phyloP scores from a whole-genome alignment of 2,113 vertebrate genomes.

The Indicator maculatus region DNA sequence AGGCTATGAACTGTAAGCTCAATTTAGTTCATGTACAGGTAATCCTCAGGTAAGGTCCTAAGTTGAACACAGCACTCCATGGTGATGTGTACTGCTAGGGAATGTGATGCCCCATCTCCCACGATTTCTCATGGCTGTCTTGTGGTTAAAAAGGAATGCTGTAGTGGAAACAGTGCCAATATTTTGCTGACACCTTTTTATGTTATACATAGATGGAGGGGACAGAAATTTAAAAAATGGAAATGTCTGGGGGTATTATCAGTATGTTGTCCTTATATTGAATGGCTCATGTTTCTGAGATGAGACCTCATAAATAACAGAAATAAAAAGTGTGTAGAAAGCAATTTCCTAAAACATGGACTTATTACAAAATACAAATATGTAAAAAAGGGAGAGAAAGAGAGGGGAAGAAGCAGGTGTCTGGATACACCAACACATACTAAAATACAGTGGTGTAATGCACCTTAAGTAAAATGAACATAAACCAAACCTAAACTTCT shows the following conservation, averaged over 20 bases:
- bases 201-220: background rate
- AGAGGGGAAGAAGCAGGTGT: background rate
- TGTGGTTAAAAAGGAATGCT: background rate
- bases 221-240: background rate
- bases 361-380: background rate
- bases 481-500: background rate
- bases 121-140: background rate
- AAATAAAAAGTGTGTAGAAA: background rate
- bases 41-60: background rate
- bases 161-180: background rate
- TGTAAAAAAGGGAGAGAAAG: background rate
- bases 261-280: background rate
- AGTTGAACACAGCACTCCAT: background rate
- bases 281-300: background rate
- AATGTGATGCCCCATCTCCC: background rate
- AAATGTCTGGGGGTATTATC: background rate
- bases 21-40: background rate
- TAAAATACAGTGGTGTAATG: background rate
- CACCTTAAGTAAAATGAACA: background rate
- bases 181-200: background rate
- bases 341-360: background rate
- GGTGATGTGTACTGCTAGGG: background rate
- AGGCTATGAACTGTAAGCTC: background rate
- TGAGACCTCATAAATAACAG: background rate
- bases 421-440: background rate